These are phyloP conservation scores for Pocillopora meandrina DNA, from an alignment of 92 coral and sea anemone genomes.

Conservation along the genomic window DNA sequence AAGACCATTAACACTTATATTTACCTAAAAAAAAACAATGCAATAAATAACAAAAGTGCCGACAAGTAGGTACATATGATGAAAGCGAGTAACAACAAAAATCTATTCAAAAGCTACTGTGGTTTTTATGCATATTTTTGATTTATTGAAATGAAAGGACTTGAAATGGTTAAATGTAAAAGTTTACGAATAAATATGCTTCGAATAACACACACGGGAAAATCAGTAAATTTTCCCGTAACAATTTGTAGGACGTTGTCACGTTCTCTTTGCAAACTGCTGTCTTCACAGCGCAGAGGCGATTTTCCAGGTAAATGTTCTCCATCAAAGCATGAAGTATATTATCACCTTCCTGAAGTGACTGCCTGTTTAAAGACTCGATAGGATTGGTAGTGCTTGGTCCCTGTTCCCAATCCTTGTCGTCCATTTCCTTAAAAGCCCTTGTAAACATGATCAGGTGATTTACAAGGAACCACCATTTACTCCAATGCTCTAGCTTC, in stretches of 20 bases:
- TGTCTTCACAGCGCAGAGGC: slow-evolving; percentile 40
- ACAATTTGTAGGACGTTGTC: slow-evolving; percentile 35
- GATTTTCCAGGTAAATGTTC: slow-evolving; percentile 46
- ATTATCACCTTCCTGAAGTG: slow-evolving; percentile 36
- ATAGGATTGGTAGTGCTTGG: slow-evolving; percentile 54
- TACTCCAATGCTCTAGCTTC: slow-evolving; percentile 50
- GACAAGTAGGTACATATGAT: too few species aligned
- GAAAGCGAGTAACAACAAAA: too few species aligned
- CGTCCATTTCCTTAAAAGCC: slow-evolving; percentile 50
- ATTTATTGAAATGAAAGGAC: too few species aligned
- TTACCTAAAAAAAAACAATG: too few species aligned
- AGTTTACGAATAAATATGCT: too few species aligned
- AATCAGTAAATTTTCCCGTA: too few species aligned
- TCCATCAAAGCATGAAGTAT: slow-evolving; percentile 34
- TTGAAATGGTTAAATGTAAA: too few species aligned
- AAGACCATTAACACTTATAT: too few species aligned
- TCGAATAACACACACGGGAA: too few species aligned
- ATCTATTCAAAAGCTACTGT: too few species aligned
- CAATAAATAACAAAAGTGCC: too few species aligned
- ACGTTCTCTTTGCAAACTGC: slow-evolving; percentile 46
- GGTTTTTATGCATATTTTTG: too few species aligned
- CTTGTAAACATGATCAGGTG: slow-evolving; percentile 55
- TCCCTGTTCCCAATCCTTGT: slow-evolving; percentile 57
- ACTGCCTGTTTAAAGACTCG: slow-evolving; percentile 53
- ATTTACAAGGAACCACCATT: slow-evolving; percentile 50